Evolutionary conservation across 2,113 vertebrate species (phyloP), one percentile per base, ranked within the genome.

Genomic region (Limnothrissa miodon): DNA sequence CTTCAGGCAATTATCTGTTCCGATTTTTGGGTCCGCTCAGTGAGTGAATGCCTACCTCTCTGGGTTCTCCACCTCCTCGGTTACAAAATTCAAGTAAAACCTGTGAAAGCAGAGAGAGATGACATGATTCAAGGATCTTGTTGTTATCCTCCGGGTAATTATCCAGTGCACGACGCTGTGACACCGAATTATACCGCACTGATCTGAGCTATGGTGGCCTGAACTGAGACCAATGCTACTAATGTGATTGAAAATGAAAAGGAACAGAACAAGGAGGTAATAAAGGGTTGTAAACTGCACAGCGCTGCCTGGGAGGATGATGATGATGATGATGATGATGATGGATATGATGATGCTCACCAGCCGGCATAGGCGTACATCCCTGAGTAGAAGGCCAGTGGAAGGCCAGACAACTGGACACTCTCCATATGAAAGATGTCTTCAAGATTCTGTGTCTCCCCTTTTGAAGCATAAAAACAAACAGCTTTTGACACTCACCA

Each of bases 61-160:
- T 70, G 98, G 97, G 81, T 96, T 97, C 39, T 98, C 96, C 5
- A 99, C 95, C 93, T 99, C 98, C 91, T 99, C 98, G 0, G 96
- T 98, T 48, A 99, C 95, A 93, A 99, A 99, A 92, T 99, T 99
- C 86, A 99, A 93, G 88, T 99, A 99, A 93, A 99, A 99, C 98
- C 98, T 99, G 88, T 79, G 48, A 82, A 80, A 45, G 6, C n/a
- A 25, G 62, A 36, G 62, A 70, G 29, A 70, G 29, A 70, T 70
- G 62, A 36, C 62, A 70, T 70, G 62, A 13, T 70, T 70, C 62
- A 33, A 25, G 29, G 59, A 36, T 70, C 29, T 13, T 19, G 25
- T 70, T 33, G 33, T 70, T 70, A 70, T 36, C 62, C 56, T 6
- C 56, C 2, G n/a, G n/a, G 56, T 29, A 25, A 62, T 33, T 36